Base-by-base conservation (phyloP, 2,113 vertebrate genomes). In the Hippocampus guttulatus region DNA sequence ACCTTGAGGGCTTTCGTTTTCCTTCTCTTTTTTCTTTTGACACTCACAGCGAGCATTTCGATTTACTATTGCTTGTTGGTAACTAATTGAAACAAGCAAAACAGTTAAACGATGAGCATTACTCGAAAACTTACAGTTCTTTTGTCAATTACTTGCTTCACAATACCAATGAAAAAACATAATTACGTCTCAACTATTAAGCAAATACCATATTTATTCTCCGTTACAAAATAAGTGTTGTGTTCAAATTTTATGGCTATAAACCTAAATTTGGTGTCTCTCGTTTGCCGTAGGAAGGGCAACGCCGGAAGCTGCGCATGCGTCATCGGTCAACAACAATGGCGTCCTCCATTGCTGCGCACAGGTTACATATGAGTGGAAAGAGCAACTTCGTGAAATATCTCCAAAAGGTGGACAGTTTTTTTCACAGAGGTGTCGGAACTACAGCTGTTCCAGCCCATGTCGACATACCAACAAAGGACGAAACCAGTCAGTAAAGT, bases 311-410 rank as follows among this genome's bases (percentile, higher is more conserved):
- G n/a, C 52, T 1, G 70, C 89, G 84, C 92, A 90, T 80, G 91
- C 87, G 88, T 12, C 9, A 1, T 4, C 7, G 0, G 0, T 23
- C 6, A 8, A 20, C 57, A 84, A 20, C 75, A 76, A 93, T 93
- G 92, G 91, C 92, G 88, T 79, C 91, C 81, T 84, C 88, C 91
- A 20, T 85, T 0, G 68, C 70, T 0, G 71, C 80, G 60, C 85
- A 81, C 78, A 85, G 88, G 82, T 83, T 92, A 75, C 84, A 73
- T 60, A 64, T 83, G 81, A 83, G 79, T 27, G 79, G 83, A 62
- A 75, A 52, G 43, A 43, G 25, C 3, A 71, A 55, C 18, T 57
- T 81, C 8, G 47, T 45, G 10, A 85, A 67, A 20, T 79, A 64
- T 6, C 27, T 82, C 2, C 74, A 65, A 41, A 85, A 40, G 15